Conservation (phyloP, 2,888 invertebrate genomes). For the Torymus texanus region DNA sequence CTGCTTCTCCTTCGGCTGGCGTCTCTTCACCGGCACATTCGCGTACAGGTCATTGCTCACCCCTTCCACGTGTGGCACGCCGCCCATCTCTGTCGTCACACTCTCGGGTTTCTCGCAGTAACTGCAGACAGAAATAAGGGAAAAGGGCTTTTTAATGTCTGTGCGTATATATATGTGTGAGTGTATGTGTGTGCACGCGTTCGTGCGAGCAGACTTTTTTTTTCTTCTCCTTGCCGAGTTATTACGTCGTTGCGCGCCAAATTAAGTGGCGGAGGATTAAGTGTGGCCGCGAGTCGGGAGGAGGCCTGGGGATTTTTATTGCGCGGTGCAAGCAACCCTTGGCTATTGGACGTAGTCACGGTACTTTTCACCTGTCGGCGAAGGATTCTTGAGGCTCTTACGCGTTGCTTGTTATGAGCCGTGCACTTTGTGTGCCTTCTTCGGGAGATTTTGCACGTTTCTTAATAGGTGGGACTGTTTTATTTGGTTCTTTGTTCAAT, state of each 20-base stretch:
- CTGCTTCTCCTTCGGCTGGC: slow-evolving; percentile 78
- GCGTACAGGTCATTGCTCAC: slow-evolving; percentile 87
- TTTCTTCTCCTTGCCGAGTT: slow-evolving; percentile 1
- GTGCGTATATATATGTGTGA: too few relatives aligned
- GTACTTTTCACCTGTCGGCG: slow-evolving; percentile 8
- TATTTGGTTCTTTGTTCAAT: too few relatives aligned
- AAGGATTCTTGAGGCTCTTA: background rate
- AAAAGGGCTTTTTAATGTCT: background rate
- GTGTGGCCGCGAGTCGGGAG: background rate
- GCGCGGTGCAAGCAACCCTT: background rate
- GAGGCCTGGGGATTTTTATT: slow-evolving; percentile 3
- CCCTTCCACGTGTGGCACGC: slow-evolving; percentile 83
- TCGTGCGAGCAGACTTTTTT: slow-evolving; percentile 5
- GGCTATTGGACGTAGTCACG: background rate
- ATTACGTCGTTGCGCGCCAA: slow-evolving; percentile 8
- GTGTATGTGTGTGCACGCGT: too few relatives aligned
- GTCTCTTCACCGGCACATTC: slow-evolving; percentile 82
- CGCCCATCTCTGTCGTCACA: slow-evolving; percentile 79
- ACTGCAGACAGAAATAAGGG: slow-evolving; percentile 62
- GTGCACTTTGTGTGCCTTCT: too few relatives aligned
- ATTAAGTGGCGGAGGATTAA: slow-evolving; percentile 18
- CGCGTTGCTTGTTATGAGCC: too few relatives aligned
- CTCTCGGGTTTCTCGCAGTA: slow-evolving; percentile 78
- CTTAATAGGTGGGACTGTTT: too few relatives aligned
- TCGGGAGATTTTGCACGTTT: too few relatives aligned